phyloP scores from a whole-genome alignment of 2,797 vertebrate species.

The Cyclura pinguis region DNA sequence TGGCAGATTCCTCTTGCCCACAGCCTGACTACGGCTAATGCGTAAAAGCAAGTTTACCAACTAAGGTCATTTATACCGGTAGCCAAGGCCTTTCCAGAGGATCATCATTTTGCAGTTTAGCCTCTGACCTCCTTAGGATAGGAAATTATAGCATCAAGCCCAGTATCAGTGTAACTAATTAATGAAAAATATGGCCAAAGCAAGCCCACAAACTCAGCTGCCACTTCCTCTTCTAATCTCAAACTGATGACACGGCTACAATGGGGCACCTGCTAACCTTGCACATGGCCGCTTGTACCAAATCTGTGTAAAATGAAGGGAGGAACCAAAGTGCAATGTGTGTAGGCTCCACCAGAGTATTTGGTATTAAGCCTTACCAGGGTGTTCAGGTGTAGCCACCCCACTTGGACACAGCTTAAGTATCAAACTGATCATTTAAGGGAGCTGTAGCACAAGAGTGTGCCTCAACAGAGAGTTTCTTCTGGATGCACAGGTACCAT shows the following conservation, averaged over 20 bases:
- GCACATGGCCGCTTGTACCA: background rate
- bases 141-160: background rate
- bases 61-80: constrained; percentile 31
- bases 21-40: constrained; percentile 32
- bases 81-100: background rate
- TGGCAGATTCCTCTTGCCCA: background rate
- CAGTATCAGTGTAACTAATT: background rate
- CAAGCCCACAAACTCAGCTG: constrained; percentile 30
- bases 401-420: background rate
- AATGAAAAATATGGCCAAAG: background rate
- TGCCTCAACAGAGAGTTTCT: background rate
- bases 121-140: fast-evolving
- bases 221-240: constrained; percentile 27
- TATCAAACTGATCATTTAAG: background rate
- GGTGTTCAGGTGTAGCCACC: background rate
- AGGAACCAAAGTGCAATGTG: background rate
- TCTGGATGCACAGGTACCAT: background rate
- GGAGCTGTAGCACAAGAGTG: too few species aligned
- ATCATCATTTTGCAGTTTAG: background rate
- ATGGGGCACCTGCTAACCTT: background rate
- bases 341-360: too few species aligned
- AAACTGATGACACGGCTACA: background rate
- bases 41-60: constrained; percentile 23
- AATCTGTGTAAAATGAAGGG: background rate
- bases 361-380: background rate